Evolutionary conservation across 2,888 invertebrate species (phyloP).

Genomic region (Synergus umbraculus): DNA sequence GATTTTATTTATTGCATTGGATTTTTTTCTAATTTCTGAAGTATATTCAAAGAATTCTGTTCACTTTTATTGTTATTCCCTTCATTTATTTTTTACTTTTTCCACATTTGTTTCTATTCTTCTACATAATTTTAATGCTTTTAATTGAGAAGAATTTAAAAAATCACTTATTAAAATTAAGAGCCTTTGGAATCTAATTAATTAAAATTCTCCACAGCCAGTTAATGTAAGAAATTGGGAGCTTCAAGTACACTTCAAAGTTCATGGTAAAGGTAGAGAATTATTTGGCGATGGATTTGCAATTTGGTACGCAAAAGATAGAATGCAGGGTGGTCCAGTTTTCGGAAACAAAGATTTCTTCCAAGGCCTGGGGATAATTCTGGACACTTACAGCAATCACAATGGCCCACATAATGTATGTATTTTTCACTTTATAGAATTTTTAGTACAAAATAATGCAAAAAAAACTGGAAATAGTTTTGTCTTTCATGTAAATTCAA

Average conservation of each 20-base stretch:
- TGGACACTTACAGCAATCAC: conserved; percentile 99
- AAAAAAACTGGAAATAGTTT: background rate
- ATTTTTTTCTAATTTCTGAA: background rate
- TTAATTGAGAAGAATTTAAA: too few species aligned
- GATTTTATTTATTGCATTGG: background rate
- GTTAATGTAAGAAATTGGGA: conserved; percentile 96
- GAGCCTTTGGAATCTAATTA: background rate
- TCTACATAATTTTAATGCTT: too few species aligned
- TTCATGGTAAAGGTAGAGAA: conserved; percentile 96
- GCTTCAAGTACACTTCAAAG: conserved; percentile 95
- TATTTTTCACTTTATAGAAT: conserved; percentile 51
- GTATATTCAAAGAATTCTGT: background rate
- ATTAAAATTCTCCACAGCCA: conserved; percentile 80
- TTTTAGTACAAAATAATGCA: background rate
- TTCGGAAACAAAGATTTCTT: conserved; percentile 97
- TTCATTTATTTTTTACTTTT: too few species aligned
- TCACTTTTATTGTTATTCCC: conserved; percentile 7
- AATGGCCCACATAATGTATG: conserved; percentile 98
- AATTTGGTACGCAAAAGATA: conserved; percentile 94
- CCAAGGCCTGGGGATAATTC: conserved; percentile 91
- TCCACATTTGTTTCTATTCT: too few species aligned
- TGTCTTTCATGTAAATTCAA: background rate
- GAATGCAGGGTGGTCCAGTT: conserved; percentile 90
- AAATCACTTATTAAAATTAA: too few species aligned
- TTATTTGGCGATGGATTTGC: conserved; percentile 98